Conservation (phyloP, 2,888 invertebrate genomes). For the Callimorpha dominula region DNA sequence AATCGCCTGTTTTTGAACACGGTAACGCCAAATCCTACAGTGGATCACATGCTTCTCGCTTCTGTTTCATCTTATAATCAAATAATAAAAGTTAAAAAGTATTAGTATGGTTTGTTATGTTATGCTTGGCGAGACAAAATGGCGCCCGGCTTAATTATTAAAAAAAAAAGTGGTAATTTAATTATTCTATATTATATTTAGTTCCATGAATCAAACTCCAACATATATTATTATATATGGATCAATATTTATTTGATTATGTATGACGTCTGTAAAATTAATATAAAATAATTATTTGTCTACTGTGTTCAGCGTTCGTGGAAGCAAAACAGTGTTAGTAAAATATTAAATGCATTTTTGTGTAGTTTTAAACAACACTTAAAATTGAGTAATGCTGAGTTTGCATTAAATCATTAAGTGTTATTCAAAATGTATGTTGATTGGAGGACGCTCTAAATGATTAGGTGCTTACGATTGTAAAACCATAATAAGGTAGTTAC, state of each 20-base stretch:
- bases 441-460: conserved; percentile 21
- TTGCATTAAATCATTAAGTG: not conserved
- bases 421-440: conserved; percentile 12
- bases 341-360: conserved; percentile 3
- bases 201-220: not conserved
- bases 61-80: too few relatives aligned
- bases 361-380: conserved; percentile 12
- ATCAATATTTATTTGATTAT: not conserved
- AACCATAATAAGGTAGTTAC: conserved; percentile 1
- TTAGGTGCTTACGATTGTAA: conserved; percentile 30
- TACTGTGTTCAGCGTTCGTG: conserved; percentile 16
- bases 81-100: too few relatives aligned
- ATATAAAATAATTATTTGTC: not conserved
- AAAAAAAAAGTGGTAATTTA: not conserved
- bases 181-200: not conserved
- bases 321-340: conserved; percentile 14
- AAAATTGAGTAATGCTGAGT: not conserved
- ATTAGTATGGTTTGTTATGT: too few relatives aligned
- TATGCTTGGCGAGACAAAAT: not conserved
- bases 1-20: too few relatives aligned
- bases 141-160: not conserved
- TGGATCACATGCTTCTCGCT: too few relatives aligned
- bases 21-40: too few relatives aligned
- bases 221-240: not conserved
- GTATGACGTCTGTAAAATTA: not conserved